Conservation (phyloP, 2,888 invertebrate species). For the Tineola bisselliella region DNA sequence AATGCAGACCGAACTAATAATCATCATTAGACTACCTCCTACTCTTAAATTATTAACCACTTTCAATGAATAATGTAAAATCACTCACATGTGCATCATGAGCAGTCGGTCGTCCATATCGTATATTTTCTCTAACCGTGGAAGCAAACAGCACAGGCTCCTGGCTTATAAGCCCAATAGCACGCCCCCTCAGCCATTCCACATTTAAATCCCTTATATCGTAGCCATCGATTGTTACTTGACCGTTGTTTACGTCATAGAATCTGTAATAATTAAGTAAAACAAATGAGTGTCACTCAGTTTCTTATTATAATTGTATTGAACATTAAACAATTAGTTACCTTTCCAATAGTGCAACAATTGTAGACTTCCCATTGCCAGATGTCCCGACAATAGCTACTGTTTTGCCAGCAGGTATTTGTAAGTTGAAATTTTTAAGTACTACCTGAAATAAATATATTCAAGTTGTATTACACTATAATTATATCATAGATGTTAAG, state of each 20-base stretch:
- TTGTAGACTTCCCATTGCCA: conserved; percentile 95
- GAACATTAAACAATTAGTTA: conserved; percentile 28
- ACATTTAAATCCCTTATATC: conserved; percentile 78
- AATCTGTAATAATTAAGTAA: no score
- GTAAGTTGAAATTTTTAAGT: conserved; percentile 83
- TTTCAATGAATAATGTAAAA: not conserved
- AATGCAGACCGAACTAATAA: no score
- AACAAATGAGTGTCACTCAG: no score
- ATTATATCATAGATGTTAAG: no score
- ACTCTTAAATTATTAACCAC: no score
- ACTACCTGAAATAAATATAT: conserved; percentile 67
- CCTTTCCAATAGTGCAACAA: conserved; percentile 88
- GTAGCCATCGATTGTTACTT: conserved; percentile 78
- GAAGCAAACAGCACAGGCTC: conserved; percentile 95
- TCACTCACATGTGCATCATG: conserved; percentile 72
- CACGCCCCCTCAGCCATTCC: conserved; percentile 85
- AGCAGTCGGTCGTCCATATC: conserved; percentile 83
- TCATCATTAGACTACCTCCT: no score
- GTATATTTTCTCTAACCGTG: conserved; percentile 90
- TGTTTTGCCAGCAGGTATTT: conserved; percentile 86
- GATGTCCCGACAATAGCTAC: conserved; percentile 94
- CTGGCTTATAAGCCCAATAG: conserved; percentile 90
- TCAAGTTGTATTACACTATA: no score
- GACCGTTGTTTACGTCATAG: conserved; percentile 80
- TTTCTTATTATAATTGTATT: no score